Percentiles rank a stretch among this genome's conserved stretches.
Conservation (phyloP, 2,797 vertebrate genomes). For the Anguilla obscura region DNA sequence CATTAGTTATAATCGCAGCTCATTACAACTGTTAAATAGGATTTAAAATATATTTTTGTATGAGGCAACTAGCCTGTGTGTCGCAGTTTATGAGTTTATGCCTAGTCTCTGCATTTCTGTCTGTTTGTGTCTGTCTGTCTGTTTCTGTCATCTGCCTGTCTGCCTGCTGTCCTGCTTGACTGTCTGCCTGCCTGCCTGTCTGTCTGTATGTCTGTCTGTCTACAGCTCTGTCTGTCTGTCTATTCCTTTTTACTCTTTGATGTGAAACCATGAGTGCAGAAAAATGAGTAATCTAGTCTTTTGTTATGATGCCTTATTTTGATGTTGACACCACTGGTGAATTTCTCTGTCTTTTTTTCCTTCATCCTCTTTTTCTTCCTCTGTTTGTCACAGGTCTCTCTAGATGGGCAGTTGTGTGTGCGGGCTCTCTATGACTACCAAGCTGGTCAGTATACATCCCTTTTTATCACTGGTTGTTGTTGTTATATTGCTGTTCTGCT, state of each 20-base stretch:
- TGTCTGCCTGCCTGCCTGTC: neutral
- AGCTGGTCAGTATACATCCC: constrained; percentile 26
- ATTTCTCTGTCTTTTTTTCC: neutral
- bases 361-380: neutral
- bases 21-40: neutral
- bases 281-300: neutral
- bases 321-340: neutral
- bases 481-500: neutral
- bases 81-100: neutral
- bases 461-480: neutral
- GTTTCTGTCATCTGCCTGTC: neutral
- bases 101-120: neutral
- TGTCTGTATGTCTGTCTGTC: neutral
- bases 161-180: neutral
- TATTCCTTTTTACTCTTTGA: neutral
- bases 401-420: constrained; percentile 26
- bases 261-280: neutral
- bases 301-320: neutral
- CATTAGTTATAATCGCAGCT: neutral
- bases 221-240: neutral
- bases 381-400: constrained; percentile 16
- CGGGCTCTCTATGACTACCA: constrained; percentile 36
- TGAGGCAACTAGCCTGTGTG: neutral
- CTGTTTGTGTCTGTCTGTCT: neutral
- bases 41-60: too few species aligned